Conservation (phyloP, 2,888 invertebrate genomes). For the Barypeithes pellucidus region DNA sequence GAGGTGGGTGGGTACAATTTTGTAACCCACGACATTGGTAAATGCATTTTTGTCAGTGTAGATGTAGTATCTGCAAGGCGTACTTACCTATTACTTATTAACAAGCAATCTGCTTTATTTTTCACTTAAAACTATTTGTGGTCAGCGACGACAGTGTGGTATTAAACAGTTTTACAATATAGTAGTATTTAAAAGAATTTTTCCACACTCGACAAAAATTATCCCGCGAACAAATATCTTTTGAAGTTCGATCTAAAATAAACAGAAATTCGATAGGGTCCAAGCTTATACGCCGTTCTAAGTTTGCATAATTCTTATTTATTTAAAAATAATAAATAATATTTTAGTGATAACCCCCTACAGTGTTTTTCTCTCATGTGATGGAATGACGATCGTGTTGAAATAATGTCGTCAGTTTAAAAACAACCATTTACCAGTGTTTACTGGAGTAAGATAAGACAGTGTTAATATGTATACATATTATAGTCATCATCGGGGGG, state of each 20-base stretch:
- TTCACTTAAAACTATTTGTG: too few relatives aligned
- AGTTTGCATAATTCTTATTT: constrained; percentile 50
- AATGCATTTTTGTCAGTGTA: too few relatives aligned
- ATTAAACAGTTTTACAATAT: neutral
- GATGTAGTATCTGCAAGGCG: too few relatives aligned
- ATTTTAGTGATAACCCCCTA: constrained; percentile 51
- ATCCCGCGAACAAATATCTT: neutral
- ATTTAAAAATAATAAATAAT: constrained; percentile 27
- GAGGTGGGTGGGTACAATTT: too few relatives aligned
- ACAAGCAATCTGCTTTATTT: too few relatives aligned
- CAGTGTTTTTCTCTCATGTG: constrained; percentile 43
- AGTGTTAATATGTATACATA: too few relatives aligned
- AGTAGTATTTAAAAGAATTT: neutral
- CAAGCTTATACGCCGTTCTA: constrained; percentile 35
- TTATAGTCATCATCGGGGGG: neutral
- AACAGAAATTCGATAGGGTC: constrained; percentile 31
- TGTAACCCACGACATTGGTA: too few relatives aligned
- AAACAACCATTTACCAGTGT: constrained; percentile 2
- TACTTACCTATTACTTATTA: too few relatives aligned
- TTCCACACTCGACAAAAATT: constrained; percentile 7
- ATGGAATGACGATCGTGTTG: constrained; percentile 22
- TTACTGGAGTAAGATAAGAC: constrained; percentile 13
- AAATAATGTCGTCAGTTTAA: constrained; percentile 34
- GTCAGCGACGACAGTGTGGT: too few relatives aligned
- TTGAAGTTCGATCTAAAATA: constrained; percentile 16